phyloP scores from a whole-genome alignment of 1,140 invertebrate species.

The Drosophila grimshawi region DNA sequence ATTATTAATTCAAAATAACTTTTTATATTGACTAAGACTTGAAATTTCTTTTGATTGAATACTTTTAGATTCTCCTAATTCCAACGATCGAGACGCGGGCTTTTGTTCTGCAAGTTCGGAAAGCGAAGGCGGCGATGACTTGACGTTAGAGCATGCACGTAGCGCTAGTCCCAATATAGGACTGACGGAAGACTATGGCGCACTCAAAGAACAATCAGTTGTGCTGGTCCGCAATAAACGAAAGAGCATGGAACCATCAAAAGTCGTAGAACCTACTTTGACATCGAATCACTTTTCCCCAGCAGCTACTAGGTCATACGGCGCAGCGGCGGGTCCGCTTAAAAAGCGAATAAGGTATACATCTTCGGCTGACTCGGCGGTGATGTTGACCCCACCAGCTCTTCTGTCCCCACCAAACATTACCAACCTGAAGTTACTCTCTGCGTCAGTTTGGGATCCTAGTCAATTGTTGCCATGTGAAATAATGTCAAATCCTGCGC shows the following conservation, averaged over 20 bases:
- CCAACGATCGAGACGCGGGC: constrained; percentile 88
- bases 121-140: constrained; percentile 86
- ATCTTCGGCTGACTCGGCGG: constrained; percentile 69
- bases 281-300: neutral
- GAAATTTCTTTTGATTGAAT: constrained; percentile 24
- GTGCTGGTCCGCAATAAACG: constrained; percentile 88
- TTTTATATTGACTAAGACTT: neutral
- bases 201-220: constrained; percentile 87
- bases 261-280: constrained; percentile 57
- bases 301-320: constrained; percentile 7
- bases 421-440: constrained; percentile 64
- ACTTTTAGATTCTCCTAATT: constrained; percentile 82
- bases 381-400: constrained; percentile 61
- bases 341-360: constrained; percentile 88
- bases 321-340: constrained; percentile 85
- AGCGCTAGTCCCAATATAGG: constrained; percentile 81
- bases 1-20: neutral
- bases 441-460: constrained; percentile 84
- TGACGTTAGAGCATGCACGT: constrained; percentile 61
- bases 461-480: constrained; percentile 66
- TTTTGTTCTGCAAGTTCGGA: constrained; percentile 88
- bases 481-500: constrained; percentile 75
- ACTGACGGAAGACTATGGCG: constrained; percentile 90
- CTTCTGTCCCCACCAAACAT: constrained; percentile 72
- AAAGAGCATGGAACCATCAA: constrained; percentile 89